Base-by-base conservation (phyloP, 2,113 vertebrate species). In the Scalopus aquaticus region DNA sequence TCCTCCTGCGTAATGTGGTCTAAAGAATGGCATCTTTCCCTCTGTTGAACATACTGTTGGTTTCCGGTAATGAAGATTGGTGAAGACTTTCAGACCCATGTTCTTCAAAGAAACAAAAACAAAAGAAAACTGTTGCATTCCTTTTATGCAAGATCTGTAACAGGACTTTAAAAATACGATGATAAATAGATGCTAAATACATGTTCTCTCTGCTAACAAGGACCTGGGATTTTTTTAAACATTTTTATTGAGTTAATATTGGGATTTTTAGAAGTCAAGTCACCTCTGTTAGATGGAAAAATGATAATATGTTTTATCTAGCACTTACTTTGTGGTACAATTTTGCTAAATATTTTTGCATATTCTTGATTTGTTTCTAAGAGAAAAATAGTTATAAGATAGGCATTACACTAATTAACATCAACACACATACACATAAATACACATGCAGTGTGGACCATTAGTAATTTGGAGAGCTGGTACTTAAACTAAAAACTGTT, bases 81-180 rank as follows among this genome's bases (percentile, higher is more conserved):
- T 98, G 65, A 98, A 95, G 88, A 96, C 93, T 90, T 99, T 99
- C 96, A 99, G 90, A 76, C 99, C 99, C 74, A 98, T 93, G n/a
- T 42, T 88, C 99, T 99, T 91, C 58, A 96, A 78, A 84, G 26
- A 65, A 83, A 97, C 37, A 95, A 97, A 96, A 39, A 2, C 2
- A 64, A 91, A 84, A 60, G 26, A 56, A 51, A 58, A 54, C 3
- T 56, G 82, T 19, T 19, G 28, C 6, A 37, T 87, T 95, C 22
- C 3, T 91, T 83, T 83, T 9, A 56, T 32, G 58, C 28, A 81
- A 76, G 8, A 94, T 32, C 35, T 58, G 11, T 30, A 67, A 88
- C 67, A 92, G 46, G 1, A 1, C 28, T 79, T 46, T 46, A 9
- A 49, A 13, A 37, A 11, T 85, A n/a, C 30, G 44, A 39, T 88